Evolutionary conservation across 1,140 invertebrate species (phyloP).

Genomic region (Nebria ingens): DNA sequence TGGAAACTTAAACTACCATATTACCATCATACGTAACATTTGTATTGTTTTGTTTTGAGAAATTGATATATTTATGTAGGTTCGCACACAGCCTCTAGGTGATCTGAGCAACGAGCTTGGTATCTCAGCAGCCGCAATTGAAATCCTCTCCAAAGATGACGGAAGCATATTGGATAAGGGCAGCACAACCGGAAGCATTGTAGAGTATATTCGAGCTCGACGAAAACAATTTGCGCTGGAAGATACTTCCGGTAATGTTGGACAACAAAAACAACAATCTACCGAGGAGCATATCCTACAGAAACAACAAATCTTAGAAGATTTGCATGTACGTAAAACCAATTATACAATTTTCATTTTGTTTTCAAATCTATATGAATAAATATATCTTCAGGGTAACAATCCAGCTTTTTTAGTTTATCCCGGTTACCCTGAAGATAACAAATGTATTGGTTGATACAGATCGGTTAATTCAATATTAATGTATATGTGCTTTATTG

Average conservation of each 20-base stretch:
- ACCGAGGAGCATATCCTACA: conserved; percentile 57
- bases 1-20: no score
- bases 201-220: conserved; percentile 31
- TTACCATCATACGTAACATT: no score
- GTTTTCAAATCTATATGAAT: no score
- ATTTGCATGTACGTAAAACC: conserved; percentile 55
- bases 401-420: no score
- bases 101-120: not conserved
- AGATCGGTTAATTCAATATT: not conserved
- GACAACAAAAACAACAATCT: conserved; percentile 35
- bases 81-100: conserved; percentile 36
- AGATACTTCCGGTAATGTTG: conserved; percentile 26
- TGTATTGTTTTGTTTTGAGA: no score
- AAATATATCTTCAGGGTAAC: no score
- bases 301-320: conserved; percentile 68
- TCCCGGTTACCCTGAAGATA: no score
- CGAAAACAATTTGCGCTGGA: conserved; percentile 30
- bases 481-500: conserved; percentile 8
- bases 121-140: conserved; percentile 23
- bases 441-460: no score
- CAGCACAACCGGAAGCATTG: conserved; percentile 25
- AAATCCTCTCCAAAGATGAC: conserved; percentile 31
- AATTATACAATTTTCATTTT: no score
- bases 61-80: conserved; percentile 28
- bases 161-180: conserved; percentile 18